Evolutionary conservation across 2,113 vertebrate genomes (phyloP), one percentile per base, ranked within the genome.

Genomic region (Saccopteryx bilineata): DNA sequence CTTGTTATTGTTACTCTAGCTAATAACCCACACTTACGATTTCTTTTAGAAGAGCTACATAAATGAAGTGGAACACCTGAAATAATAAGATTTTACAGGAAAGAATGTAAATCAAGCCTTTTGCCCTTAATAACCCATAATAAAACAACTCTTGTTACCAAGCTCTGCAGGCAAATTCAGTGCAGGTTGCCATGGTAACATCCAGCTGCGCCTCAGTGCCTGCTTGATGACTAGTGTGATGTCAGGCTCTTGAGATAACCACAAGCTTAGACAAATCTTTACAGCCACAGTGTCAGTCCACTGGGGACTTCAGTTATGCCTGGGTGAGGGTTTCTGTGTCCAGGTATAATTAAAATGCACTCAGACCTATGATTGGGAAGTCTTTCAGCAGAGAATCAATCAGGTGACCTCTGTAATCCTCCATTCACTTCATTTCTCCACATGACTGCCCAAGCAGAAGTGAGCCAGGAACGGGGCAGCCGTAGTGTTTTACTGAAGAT

Each of bases 201-300:
- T 84, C 87, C 95, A 96, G 91, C 88, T 84, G 95, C 14, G 46
- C 65, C 78, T 91, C 76, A 0, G n/a, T 74, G 33, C 78, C 92
- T 91, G 97, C 92, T 96, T 97, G 96, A 97, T 91, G 95, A 97
- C 96, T 91, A 96, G 95, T 81, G 93, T 95, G 96, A 96, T 96
- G 85, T 94, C 95, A 95, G 96, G 86, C 91, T 91, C 92, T 96
- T 68, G 82, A 96, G 97, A 96, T 87, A 93, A 96, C 92, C 87
- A 90, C 83, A 46, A 60, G 79, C 93, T 96, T 79, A 94, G 65
- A 96, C 84, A 84, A 80, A 95, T 89, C 96, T 96, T 95, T 95
- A 87, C 56, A 87, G 94, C 31, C 69, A 63, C 61, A 6, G 65
- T 39, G 58, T 94, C 85, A 78, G 82, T 91, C 82, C 82, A n/a